A percentile compares a stretch with the other conserved stretches of the same genome.
phyloP scores from a whole-genome alignment of 2,888 invertebrate species.

The Cheilosia vulpina region DNA sequence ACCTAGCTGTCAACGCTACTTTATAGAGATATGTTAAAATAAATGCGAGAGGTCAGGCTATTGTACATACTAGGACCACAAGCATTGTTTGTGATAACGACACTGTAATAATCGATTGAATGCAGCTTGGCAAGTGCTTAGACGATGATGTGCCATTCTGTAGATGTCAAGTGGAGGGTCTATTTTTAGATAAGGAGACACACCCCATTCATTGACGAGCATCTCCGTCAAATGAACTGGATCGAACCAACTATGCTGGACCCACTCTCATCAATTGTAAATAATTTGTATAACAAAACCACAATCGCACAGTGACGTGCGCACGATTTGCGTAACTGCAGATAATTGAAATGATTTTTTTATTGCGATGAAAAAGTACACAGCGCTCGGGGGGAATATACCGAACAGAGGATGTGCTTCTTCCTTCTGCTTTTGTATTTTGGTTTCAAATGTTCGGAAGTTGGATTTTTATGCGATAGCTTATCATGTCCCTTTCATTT shows the following conservation, averaged over 20 bases:
- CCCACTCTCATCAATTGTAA: background rate
- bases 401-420: too few species aligned
- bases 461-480: too few species aligned
- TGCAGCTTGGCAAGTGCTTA: background rate
- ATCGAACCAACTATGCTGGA: constrained; percentile 12
- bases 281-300: background rate
- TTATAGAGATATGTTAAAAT: too few species aligned
- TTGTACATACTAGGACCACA: too few species aligned
- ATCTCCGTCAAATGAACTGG: background rate
- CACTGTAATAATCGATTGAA: background rate
- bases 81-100: background rate
- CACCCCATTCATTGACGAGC: constrained; percentile 3
- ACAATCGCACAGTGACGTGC: background rate
- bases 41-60: background rate
- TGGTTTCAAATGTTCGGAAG: too few species aligned
- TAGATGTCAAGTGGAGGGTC: constrained; percentile 3
- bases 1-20: too few species aligned
- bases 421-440: too few species aligned
- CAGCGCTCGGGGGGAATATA: too few species aligned
- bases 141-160: background rate
- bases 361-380: background rate
- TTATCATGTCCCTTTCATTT: too few species aligned
- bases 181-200: constrained; percentile 16
- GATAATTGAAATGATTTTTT: background rate
- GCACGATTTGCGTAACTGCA: background rate